Base-by-base conservation (phyloP, 2,113 vertebrate species). In the Bothrops jararaca region DNA sequence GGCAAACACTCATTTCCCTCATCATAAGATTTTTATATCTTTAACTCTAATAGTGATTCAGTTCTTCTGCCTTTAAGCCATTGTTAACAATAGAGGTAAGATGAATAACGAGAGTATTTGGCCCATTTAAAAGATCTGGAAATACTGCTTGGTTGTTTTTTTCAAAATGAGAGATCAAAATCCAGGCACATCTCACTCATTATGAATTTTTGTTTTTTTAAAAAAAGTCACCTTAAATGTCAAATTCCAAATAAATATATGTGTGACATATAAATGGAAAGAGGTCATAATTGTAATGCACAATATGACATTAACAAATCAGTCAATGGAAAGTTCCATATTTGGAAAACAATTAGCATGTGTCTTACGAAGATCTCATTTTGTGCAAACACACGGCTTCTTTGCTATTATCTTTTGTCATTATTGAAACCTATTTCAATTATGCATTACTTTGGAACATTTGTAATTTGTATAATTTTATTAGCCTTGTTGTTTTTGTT, bases 1-100 rank as follows among this genome's bases (percentile, higher is more conserved):
- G 94, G 91, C 93, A 95, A 94, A 96, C 91, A 91, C 89, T 97
- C 91, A 91, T 92, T 95, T 96, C 90, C 74, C 48, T 90, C 88
- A 93, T 97, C 93, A 93, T 95, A 95, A 92, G 88, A 92, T 90
- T 92, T 96, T 95, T 94, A 94, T 95, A 95, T 85, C 96, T 95
- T 94, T 94, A 23, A 89, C 92, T 95, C 93, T 91, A 92, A 60
- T 95, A 94, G 95, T 96, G 95, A 94, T 29, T 53, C 93, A 52
- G 45, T 69, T 94, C 86, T 89, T 92, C 39, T 24, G 85, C 45
- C 93, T 91, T 86, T 29, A 90, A 34, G 89, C 22, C 88, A 52
- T 45, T 92, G n/a, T 60, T 64, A 13, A 2, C 23, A 92, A 48
- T 56, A 90, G 80, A 56, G 9, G 42, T 39, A 89, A 42, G 57